Conservation (phyloP, 1,140 invertebrate species). For the Pantala flavescens region DNA sequence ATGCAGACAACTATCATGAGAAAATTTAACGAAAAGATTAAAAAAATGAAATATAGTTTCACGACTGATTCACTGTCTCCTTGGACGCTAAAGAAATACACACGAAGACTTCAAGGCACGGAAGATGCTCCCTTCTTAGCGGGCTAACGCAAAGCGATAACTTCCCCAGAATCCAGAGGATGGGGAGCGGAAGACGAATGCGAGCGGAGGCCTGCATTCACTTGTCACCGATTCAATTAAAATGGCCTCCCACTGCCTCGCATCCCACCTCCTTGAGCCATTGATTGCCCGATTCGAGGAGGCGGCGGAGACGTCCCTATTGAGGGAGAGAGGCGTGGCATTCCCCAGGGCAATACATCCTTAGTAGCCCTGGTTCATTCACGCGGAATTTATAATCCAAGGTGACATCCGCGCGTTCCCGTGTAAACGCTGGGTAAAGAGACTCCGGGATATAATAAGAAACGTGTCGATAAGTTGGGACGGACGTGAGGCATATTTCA, state of each 20-base stretch:
- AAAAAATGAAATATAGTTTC: too few relatives aligned
- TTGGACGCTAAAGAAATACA: too few relatives aligned
- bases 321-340: background rate
- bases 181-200: background rate
- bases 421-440: too few relatives aligned
- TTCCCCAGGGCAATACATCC: background rate
- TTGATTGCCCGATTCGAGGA: background rate
- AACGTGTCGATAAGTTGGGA: too few relatives aligned
- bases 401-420: background rate
- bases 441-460: too few relatives aligned
- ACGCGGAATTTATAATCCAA: background rate
- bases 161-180: background rate
- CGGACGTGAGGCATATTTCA: too few relatives aligned
- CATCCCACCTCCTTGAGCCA: background rate
- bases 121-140: too few relatives aligned
- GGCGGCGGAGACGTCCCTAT: background rate
- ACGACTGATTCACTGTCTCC: too few relatives aligned
- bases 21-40: too few relatives aligned
- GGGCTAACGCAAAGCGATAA: too few relatives aligned
- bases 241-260: background rate
- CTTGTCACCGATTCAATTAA: conserved; percentile 6
- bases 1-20: too few relatives aligned
- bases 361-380: background rate
- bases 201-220: background rate
- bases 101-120: too few relatives aligned